These are phyloP conservation scores for Struthidea cinerea DNA, from an alignment of 2,113 vertebrate genomes.

Conservation along the genomic window DNA sequence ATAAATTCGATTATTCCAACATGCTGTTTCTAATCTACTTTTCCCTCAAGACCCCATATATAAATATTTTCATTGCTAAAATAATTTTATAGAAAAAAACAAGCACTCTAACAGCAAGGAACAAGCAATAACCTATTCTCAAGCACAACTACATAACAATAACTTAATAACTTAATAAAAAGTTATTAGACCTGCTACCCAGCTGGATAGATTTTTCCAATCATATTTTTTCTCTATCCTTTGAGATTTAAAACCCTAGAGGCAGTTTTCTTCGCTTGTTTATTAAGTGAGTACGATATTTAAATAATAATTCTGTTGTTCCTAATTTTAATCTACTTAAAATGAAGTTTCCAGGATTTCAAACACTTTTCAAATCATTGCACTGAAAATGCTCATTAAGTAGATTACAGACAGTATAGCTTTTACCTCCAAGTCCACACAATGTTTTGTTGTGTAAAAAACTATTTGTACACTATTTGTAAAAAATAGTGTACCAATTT, in stretches of 20 bases:
- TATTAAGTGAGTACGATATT: conserved; percentile 42
- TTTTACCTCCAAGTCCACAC: conserved; percentile 22
- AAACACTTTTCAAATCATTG: conserved; percentile 63
- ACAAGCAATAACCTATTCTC: conserved; percentile 13
- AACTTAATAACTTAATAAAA: conserved; percentile 59
- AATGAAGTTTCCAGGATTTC: conserved; percentile 59
- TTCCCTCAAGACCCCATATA: neutral
- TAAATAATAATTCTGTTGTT: conserved; percentile 56
- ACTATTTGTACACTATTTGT: too few relatives aligned
- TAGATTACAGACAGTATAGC: conserved; percentile 20
- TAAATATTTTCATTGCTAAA: conserved; percentile 25
- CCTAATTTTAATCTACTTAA: conserved; percentile 63
- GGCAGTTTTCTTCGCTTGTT: conserved; percentile 1
- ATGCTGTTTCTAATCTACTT: conserved; percentile 18
- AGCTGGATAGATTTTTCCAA: conserved; percentile 27
- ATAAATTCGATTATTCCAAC: conserved; percentile 15
- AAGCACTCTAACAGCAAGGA: neutral
- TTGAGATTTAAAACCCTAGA: conserved; percentile 50
- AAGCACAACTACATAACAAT: neutral
- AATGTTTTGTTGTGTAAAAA: neutral
- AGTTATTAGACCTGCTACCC: conserved; percentile 21
- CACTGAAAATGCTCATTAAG: conserved; percentile 52
- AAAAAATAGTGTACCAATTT: conserved; percentile 4
- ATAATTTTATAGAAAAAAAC: conserved; percentile 30
- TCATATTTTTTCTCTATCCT: neutral